These are phyloP conservation scores for Macrotis lagotis DNA, from an alignment of 2,113 vertebrate species.

Conservation along the genomic window DNA sequence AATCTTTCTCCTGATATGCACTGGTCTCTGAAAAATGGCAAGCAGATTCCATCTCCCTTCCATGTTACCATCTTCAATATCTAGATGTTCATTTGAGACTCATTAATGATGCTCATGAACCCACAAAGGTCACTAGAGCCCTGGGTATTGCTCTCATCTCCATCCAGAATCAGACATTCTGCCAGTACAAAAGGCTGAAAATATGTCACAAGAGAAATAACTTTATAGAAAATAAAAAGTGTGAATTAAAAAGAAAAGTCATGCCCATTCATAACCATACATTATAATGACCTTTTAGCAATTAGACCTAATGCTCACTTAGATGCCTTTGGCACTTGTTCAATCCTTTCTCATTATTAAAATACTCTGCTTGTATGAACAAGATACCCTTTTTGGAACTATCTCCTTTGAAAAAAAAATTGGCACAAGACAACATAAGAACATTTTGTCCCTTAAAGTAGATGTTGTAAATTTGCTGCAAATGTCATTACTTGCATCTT, in stretches of 20 bases:
- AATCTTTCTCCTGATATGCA: background rate
- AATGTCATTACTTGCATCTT: background rate
- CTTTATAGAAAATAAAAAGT: constrained; percentile 7
- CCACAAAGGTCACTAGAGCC: constrained; percentile 6
- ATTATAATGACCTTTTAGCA: constrained; percentile 4
- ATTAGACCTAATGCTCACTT: background rate
- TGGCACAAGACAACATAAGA: background rate
- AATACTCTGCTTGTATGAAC: background rate
- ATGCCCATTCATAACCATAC: background rate
- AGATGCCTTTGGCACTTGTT: background rate
- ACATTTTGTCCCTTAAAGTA: background rate
- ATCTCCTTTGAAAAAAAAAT: background rate
- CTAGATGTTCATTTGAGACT: constrained; percentile 5
- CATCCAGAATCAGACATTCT: constrained; percentile 1
- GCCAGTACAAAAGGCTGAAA: background rate
- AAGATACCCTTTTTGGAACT: background rate
- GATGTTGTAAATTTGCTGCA: background rate
- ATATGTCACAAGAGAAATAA: background rate
- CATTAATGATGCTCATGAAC: background rate
- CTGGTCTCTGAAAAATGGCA: background rate
- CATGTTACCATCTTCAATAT: background rate
- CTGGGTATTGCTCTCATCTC: background rate
- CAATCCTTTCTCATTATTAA: constrained; percentile 17
- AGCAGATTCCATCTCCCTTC: background rate
- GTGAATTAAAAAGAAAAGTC: background rate